Percentiles rank a stretch among this genome's conserved stretches.
These are phyloP conservation scores for Vanessa atalanta DNA, from an alignment of 1,140 invertebrate species.

Conservation along the genomic window DNA sequence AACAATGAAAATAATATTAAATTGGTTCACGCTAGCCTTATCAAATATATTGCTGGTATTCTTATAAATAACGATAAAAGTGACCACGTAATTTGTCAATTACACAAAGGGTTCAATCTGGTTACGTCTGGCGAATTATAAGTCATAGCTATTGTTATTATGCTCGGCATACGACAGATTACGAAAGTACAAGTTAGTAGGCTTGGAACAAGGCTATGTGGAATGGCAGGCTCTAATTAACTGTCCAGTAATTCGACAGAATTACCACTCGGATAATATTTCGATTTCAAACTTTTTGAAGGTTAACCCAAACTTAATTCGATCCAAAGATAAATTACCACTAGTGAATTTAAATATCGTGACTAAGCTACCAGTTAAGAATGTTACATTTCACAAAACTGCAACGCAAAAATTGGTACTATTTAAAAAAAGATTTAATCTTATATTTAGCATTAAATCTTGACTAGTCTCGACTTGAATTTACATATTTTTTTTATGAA, in stretches of 20 bases:
- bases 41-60: conserved; percentile 40
- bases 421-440: too few species aligned
- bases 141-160: conserved; percentile 65
- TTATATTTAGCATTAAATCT: too few species aligned
- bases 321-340: conserved; percentile 18
- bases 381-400: not conserved
- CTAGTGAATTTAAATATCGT: conserved; percentile 7
- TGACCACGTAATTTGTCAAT: conserved; percentile 71
- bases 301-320: conserved; percentile 22
- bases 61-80: conserved; percentile 52
- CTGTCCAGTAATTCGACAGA: conserved; percentile 72
- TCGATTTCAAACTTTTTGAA: conserved; percentile 25
- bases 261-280: conserved; percentile 51
- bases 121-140: conserved; percentile 54
- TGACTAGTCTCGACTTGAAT: too few species aligned
- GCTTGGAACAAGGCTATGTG: conserved; percentile 54
- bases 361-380: not conserved
- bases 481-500: too few species aligned
- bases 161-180: conserved; percentile 61
- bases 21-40: conserved; percentile 35
- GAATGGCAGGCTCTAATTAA: conserved; percentile 75
- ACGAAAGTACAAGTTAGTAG: conserved; percentile 62
- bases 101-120: conserved; percentile 67
- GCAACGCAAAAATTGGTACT: not conserved
- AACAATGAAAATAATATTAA: conserved; percentile 42